Evolutionary conservation across 2,888 invertebrate genomes (phyloP), one percentile per base, ranked within the genome.

Genomic region (Ganaspis brasiliensis): DNA sequence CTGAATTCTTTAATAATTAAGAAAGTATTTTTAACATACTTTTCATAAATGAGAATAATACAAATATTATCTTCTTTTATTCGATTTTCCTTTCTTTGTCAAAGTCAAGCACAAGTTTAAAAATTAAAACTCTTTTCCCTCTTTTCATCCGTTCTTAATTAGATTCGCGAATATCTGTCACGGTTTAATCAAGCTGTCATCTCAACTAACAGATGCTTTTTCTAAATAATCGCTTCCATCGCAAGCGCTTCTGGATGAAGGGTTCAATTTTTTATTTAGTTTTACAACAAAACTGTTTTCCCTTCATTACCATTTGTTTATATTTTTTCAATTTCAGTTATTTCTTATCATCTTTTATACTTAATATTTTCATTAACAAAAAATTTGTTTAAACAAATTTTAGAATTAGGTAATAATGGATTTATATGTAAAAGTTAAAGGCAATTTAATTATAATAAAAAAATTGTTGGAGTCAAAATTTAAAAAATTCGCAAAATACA

Each of bases 141-240:
- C 56, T 56, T 56, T 56, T 21, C 10, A 10, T 35, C 40, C 21
- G 21, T 63, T 63, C 40, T 63, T n/a, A n/a, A n/a, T 63, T 21
- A 40, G n/a, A 52, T 52, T 19, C 19, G 52, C 52, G 52, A 52
- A 52, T 37, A 63, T 63, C 40, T 63, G 40, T 21, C 63, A 63
- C 8, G 40, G 19, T 63, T 63, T 63, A 63, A 63, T 63, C 63
- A 19, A 63, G 45, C 24, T 67, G 40, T 67, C 67, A 67, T 24
- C 45, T 45, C 40, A 24, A 67, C 40, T 40, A 67, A 67, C 67
- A 67, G 40, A 67, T 59, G 45, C 63, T 76, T 78, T 78, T 75
- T 74, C 52, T 56, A 78, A 81, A 80, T 79, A 74, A 79, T 81
- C 79, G 49, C 40, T 70, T 52, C 52, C 75, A 73, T 75, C 73